Base-by-base conservation (phyloP, 2,113 vertebrate genomes). In the Erpornis zantholeuca region DNA sequence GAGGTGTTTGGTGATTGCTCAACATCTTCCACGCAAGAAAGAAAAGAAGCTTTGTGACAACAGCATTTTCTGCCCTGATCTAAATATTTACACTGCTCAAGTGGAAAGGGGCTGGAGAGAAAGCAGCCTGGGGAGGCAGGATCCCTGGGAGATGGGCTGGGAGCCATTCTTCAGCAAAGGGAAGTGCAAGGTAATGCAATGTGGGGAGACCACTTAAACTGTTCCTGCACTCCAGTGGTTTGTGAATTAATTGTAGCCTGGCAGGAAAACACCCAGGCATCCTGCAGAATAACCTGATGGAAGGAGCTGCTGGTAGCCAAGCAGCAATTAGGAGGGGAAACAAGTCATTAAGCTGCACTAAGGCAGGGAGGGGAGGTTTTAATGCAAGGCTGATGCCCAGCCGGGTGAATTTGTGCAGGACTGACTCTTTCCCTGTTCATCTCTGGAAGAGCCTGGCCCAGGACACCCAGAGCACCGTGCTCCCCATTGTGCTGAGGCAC, bases 211-310 rank as follows among this genome's bases (percentile, higher is more conserved):
- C 9, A 42, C 87, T 95, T 95, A 92, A 97, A 95, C 91, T 86
- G 93, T 59, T 96, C 92, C 71, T 85, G 84, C 82, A 82, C 94
- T 93, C 92, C 92, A 81, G 96, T 82, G 87, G 85, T 86, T 96
- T 71, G 77, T 83, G 96, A 96, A 97, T 97, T 97, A 95, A 97
- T 96, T 91, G 95, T 65, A 90, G 88, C 91, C 90, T 92, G 90
- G 94, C 94, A 95, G 95, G 95, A 96, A 95, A 96, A 93, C 84
- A 96, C 90, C 92, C 83, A 27, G 79, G 95, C 96, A 93, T 93
- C 87, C 78, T 76, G 92, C 68, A 49, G 96, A 92, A 97, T 54
- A 96, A 95, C 86, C 85, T 89, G 95, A 85, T 93, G 92, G 95
- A 96, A 95, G 91, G 88, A 92, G 95, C 94, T 96, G 87, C 93